These are phyloP conservation scores for Hexactinellida sp. DNA, from an alignment of 37 sponge, comb jelly and placozoan genomes.

Conservation along the genomic window DNA sequence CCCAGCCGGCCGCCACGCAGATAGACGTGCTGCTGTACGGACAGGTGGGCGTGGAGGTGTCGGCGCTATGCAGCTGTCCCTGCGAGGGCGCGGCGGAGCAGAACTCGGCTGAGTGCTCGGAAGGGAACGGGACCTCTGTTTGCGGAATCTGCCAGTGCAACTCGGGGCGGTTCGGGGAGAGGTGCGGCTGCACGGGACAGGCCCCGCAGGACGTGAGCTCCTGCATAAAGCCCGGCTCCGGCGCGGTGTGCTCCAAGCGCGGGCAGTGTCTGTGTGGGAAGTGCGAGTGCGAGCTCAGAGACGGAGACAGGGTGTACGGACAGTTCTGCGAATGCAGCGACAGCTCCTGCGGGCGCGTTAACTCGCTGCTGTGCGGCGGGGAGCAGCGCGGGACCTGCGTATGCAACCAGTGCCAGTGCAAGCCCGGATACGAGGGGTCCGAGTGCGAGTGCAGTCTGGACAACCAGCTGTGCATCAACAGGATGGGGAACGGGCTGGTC, in stretches of 20 bases:
- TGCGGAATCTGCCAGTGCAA: conserved; percentile 3
- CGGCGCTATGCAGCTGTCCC: neutral
- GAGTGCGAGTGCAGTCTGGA: neutral
- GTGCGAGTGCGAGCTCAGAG: neutral
- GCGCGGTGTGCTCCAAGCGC: neutral
- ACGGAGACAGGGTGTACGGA: neutral
- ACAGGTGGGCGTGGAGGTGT: neutral
- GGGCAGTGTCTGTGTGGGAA: neutral
- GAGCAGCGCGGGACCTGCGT: neutral
- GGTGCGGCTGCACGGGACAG: neutral
- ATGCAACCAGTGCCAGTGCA: neutral
- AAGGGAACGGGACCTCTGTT: neutral
- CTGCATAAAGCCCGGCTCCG: neutral
- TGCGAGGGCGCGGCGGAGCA: neutral
- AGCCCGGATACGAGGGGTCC: neutral
- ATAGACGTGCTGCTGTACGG: neutral
- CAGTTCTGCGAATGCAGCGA: neutral
- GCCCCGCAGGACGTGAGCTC: neutral
- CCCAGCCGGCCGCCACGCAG: neutral
- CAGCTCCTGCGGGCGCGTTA: neutral
- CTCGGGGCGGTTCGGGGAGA: neutral
- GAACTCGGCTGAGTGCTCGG: neutral
- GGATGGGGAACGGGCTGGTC: neutral
- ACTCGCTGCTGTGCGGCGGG: neutral
- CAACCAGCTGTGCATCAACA: neutral